Conservation (phyloP, 2,797 vertebrate species). For the Hoplostethus mediterraneus region DNA sequence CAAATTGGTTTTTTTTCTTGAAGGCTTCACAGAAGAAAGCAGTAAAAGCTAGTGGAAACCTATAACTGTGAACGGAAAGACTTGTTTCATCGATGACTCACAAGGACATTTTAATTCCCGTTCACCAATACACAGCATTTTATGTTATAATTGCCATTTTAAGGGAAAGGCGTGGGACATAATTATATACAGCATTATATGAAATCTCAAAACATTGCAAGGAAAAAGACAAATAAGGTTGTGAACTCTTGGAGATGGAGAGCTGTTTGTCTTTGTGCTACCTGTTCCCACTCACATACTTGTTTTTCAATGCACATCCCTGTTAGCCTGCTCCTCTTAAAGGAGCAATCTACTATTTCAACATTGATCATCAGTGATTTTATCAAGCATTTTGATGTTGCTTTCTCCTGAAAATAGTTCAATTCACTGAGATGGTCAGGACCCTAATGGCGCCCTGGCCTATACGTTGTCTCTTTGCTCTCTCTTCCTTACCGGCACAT, state of each 20-base stretch:
- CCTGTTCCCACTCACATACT: slow-evolving; percentile 1
- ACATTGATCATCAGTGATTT: neutral
- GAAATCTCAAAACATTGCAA: slow-evolving; percentile 30
- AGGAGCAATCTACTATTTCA: neutral
- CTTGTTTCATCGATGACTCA: neutral
- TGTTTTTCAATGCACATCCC: slow-evolving; percentile 22
- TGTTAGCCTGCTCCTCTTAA: neutral
- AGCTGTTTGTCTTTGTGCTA: neutral
- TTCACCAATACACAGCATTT: neutral
- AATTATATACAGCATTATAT: neutral
- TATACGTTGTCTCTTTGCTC: neutral
- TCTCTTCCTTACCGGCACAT: slow-evolving; percentile 77
- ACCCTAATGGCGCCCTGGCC: neutral
- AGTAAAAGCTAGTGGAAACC: neutral
- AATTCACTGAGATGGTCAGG: neutral
- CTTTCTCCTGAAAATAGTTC: neutral
- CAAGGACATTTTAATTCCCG: slow-evolving; percentile 17
- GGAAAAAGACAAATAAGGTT: neutral
- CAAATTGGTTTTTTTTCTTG: neutral
- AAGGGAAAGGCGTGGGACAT: neutral
- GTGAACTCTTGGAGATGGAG: slow-evolving; percentile 5
- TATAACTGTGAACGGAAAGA: neutral
- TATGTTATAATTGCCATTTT: slow-evolving; percentile 3
- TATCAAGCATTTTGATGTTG: neutral
- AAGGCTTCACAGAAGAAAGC: neutral